Evolutionary conservation across 2,113 vertebrate species (phyloP).

Genomic region (Prinia subflava): DNA sequence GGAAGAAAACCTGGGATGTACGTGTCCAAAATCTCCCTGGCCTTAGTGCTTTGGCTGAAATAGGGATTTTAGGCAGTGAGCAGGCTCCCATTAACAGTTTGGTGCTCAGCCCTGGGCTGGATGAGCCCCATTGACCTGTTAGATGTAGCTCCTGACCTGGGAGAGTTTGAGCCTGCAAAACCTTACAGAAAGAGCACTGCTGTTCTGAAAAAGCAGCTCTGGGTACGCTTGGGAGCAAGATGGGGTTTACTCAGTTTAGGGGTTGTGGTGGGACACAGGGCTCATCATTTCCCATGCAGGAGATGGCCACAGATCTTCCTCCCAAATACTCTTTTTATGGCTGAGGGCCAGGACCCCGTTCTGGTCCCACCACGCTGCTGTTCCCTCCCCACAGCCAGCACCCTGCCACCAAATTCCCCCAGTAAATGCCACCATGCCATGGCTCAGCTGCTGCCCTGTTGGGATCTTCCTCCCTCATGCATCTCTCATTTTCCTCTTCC

Average conservation of each 20-base stretch:
- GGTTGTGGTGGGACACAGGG: neutral
- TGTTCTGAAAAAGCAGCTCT: neutral
- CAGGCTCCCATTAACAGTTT: neutral
- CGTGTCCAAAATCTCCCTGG: neutral
- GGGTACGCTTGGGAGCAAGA: neutral
- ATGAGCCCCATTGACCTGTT: neutral
- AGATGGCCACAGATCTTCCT: neutral
- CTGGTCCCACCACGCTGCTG: neutral
- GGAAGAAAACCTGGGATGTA: neutral
- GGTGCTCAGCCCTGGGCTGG: neutral
- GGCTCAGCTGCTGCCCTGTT: neutral
- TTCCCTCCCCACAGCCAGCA: neutral
- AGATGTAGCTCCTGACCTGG: neutral
- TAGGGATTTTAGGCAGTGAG: neutral
- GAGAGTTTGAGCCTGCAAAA: neutral
- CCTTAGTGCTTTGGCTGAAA: neutral
- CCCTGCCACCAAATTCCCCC: neutral
- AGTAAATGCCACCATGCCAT: neutral
- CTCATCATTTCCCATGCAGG: neutral
- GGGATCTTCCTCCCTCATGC: neutral
- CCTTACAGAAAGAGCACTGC: accelerated
- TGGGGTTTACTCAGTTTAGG: neutral
- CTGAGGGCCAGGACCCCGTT: neutral
- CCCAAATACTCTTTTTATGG: neutral
- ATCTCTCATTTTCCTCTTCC: neutral